phyloP scores from a whole-genome alignment of 2,113 vertebrate genomes.

The Anoura caudifer region DNA sequence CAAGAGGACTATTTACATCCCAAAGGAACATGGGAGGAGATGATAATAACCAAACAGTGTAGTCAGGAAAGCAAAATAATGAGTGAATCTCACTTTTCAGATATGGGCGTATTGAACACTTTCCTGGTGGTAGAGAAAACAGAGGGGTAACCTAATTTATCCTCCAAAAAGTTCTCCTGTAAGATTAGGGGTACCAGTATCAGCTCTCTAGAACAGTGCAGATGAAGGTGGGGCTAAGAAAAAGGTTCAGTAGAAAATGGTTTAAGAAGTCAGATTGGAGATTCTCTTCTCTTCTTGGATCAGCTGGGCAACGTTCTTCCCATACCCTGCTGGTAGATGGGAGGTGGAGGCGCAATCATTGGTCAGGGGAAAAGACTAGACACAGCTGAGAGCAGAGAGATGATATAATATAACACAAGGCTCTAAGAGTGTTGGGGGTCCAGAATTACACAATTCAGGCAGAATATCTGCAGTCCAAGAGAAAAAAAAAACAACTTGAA shows the following conservation, averaged over 20 bases:
- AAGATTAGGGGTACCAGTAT: not conserved
- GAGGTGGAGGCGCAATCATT: not conserved
- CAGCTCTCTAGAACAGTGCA: not conserved
- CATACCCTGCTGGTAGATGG: no score
- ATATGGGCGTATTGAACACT: not conserved
- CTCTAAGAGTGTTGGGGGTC: not conserved
- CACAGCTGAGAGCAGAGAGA: not conserved
- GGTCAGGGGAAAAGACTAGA: not conserved
- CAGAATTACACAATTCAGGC: not conserved
- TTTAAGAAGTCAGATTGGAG: not conserved
- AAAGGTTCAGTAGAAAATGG: not conserved
- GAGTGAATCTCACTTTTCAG: not conserved
- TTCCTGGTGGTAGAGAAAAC: not conserved
- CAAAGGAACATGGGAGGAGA: not conserved
- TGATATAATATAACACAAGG: not conserved
- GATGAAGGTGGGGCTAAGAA: not conserved
- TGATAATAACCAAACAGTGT: not conserved
- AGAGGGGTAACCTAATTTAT: not conserved
- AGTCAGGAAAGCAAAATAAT: not conserved
- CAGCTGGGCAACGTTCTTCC: not conserved
- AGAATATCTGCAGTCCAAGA: not conserved
- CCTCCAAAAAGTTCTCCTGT: not conserved
- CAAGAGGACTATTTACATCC: not conserved
- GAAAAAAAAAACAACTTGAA: not conserved
- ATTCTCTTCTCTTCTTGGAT: not conserved